Evolutionary conservation across 2,888 invertebrate species (phyloP), one percentile per base, ranked within the genome.

Genomic region (Odontocerum albicorne): DNA sequence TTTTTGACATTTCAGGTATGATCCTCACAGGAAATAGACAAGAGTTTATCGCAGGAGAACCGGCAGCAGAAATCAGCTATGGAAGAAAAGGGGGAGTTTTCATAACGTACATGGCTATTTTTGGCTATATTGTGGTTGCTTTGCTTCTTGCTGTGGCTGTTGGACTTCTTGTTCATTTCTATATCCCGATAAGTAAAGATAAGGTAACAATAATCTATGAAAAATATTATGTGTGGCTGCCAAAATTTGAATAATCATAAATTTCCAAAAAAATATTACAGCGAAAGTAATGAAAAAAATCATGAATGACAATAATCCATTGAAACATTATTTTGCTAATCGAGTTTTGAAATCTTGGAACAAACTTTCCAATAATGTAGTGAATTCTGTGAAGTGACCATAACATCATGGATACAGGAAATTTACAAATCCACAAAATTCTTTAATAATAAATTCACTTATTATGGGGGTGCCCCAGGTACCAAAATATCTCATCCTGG

Each of bases 31-130:
- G 69, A 33, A 83, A 79, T 64, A 75, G 83, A 57, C 79, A 81
- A 60, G 83, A 85, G 67, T 85, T 85, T 65, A 68, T 82, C 60
- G 76, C 82, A 0, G 82, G 79, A 62, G 82, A 82, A 63, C 77
- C 79, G 21, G 68, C 70, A 4, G 67, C 75, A 38, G 80, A 76
- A 60, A 79, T 83, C 38, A 76, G 80, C 42, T 84, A 82, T 65
- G 77, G 77, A 57, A 72, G 83, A 61, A 77, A 74, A 57, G 83
- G 83, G 8, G 86, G 86, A 31, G 75, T 83, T 62, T 85, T 84
- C 65, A 73, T 86, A 16, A 79, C 83, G 33, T 80, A 80, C 54
- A 84, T 81, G 64, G 79, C 82, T n/a, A 79, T 81, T 62, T 66
- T 77, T 17, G 66, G 66, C 33, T 72, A 74, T 49, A 63, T 77